Conservation (phyloP, 2,888 invertebrate genomes). For the Neocrepidodera transversa region DNA sequence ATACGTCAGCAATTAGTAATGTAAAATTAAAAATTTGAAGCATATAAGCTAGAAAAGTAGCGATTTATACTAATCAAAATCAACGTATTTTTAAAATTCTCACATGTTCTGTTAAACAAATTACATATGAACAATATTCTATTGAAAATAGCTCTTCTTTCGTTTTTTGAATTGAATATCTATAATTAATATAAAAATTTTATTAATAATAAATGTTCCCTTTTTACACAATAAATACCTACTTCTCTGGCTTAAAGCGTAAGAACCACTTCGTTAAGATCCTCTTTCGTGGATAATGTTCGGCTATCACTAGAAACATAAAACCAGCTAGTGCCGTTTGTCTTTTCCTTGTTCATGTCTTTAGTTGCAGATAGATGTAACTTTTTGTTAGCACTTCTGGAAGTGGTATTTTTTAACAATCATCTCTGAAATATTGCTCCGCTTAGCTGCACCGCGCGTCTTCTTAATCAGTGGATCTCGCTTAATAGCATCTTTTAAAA, state of each 20-base stretch:
- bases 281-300: constrained; percentile 32
- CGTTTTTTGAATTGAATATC: too few species aligned
- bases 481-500: constrained; percentile 1
- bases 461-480: constrained; percentile 5
- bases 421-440: constrained; percentile 14
- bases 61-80: too few species aligned
- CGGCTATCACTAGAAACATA: constrained; percentile 30
- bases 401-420: constrained; percentile 11
- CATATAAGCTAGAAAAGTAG: too few species aligned
- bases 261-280: constrained; percentile 20
- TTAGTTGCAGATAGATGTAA: constrained; percentile 21
- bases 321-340: constrained; percentile 23
- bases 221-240: background rate
- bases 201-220: background rate
- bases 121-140: too few species aligned
- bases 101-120: too few species aligned
- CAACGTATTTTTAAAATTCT: too few species aligned
- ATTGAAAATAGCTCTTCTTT: too few species aligned
- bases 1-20: too few species aligned
- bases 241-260: background rate
- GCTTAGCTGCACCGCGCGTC: constrained; percentile 1
- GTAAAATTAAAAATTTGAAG: too few species aligned
- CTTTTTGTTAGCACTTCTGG: constrained; percentile 21
- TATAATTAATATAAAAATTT: too few species aligned
- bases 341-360: constrained; percentile 12